Percentiles rank a stretch among this genome's conserved stretches.
Evolutionary conservation across 2,797 vertebrate genomes (phyloP).

Genomic region (Morus bassanus): DNA sequence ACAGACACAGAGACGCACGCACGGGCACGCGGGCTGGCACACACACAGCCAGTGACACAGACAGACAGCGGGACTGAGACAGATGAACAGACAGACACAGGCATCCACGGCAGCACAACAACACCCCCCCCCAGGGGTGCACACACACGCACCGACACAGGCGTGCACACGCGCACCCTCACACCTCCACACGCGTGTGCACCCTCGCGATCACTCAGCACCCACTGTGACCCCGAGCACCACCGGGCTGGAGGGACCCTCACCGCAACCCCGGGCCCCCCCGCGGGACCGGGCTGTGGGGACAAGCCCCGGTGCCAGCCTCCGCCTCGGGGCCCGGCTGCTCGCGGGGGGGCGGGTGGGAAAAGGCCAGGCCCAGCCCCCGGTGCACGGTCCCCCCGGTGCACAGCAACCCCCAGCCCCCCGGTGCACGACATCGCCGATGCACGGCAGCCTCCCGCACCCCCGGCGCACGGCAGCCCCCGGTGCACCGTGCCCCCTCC

Average conservation of each 20-base stretch:
- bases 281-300: background rate
- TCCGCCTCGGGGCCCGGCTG: background rate
- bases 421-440: background rate
- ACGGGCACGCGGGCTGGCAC: background rate
- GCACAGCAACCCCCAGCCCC: background rate
- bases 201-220: background rate
- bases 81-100: background rate
- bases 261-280: background rate
- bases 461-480: background rate
- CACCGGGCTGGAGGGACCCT: background rate
- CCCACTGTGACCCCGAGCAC: background rate
- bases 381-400: background rate
- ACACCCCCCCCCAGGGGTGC: background rate
- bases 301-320: background rate
- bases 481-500: background rate
- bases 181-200: background rate
- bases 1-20: background rate
- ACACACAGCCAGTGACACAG: background rate
- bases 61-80: background rate
- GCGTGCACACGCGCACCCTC: background rate
- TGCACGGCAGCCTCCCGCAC: too few relatives aligned
- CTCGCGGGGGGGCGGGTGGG: background rate
- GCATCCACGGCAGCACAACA: background rate
- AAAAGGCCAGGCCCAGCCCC: background rate
- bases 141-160: background rate